Conservation (phyloP, 53 echinoderm and acorn worm genomes). For the Antedon mediterranea region DNA sequence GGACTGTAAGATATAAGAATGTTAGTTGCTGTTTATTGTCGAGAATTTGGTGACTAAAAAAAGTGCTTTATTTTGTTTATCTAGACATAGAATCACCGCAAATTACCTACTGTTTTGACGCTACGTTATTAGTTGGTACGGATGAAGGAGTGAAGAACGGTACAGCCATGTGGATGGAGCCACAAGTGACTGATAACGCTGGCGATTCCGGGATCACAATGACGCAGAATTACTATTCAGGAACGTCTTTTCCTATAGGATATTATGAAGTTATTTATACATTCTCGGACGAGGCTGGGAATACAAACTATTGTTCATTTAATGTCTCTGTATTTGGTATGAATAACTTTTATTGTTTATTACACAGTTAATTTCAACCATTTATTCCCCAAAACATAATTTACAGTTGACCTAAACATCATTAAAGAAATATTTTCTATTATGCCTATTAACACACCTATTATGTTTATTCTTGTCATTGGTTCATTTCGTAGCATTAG, state of each 20-base stretch:
- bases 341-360: not conserved
- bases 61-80: no score
- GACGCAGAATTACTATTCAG: not conserved
- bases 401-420: no score
- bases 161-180: not conserved
- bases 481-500: no score
- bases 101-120: not conserved
- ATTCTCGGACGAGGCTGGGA: not conserved
- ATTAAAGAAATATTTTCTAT: no score
- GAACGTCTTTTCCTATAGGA: not conserved
- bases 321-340: not conserved
- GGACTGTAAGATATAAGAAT: no score
- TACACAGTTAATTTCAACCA: no score
- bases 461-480: no score
- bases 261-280: not conserved
- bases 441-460: no score
- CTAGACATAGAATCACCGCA: not conserved
- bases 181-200: not conserved
- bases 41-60: no score
- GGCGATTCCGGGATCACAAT: not conserved
- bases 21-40: no score
- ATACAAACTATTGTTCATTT: not conserved
- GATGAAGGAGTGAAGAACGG: not conserved
- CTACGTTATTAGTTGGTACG: not conserved
- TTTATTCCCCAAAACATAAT: no score